Base-by-base conservation (phyloP, 2,113 vertebrate species). In the Herpetotheres cachinnans region DNA sequence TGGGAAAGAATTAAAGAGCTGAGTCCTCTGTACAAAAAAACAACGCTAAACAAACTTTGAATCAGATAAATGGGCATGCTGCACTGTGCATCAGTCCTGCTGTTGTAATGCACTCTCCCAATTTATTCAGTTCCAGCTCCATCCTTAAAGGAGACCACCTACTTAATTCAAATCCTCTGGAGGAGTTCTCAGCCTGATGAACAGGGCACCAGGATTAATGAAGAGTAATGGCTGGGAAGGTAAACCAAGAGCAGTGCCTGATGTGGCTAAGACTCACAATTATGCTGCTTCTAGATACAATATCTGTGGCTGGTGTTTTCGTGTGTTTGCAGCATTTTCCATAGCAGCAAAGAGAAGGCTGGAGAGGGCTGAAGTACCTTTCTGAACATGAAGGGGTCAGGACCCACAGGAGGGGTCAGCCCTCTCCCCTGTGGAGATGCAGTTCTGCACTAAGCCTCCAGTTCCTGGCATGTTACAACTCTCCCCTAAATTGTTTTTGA, bases 51-150 rank as follows among this genome's bases (percentile, higher is more conserved):
- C 14, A n/a, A 72, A 81, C 66, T 90, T 76, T 7, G 61, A 96
- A 88, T 83, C 73, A 66, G 97, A 98, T 97, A 96, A 91, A 97
- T 97, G 92, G 59, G 47, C 76, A 73, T 72, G 34, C 73, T 95
- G 54, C 4, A 34, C 89, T 71, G 58, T 58, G 32, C 32, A 4
- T 56, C 16, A 29, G 34, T 78, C 67, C 66, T 92, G 70, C 91
- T 81, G 1, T 46, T 77, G 30, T 56, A 72, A 70, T 40, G 12
- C 63, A 20, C 71, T 80, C 52, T 76, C 87, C 93, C 71, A 70
- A 27, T 89, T 92, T 93, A 89, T 95, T 91, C 89, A 89, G 58
- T 62, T 50, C n/a, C 19, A 40, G 14, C 32, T 94, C 54, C 49
- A 36, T 77, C 89, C 63, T 65, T 50, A 70, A 76, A 96, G 91